Percentiles rank a stretch among this genome's conserved stretches.
These are phyloP conservation scores for Oophaga pumilio DNA, from an alignment of 2,113 vertebrate genomes.

Conservation along the genomic window DNA sequence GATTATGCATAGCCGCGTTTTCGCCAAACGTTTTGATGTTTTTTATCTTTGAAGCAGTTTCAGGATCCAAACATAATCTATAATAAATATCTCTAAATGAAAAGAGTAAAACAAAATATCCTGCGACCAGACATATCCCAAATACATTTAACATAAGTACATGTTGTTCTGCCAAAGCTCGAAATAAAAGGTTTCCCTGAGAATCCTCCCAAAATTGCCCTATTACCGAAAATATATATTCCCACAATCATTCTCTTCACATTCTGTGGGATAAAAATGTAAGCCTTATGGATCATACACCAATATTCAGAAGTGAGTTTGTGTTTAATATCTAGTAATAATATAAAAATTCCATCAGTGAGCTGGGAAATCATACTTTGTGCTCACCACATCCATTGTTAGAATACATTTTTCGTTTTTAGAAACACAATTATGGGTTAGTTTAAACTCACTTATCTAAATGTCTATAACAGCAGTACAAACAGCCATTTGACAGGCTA, in stretches of 20 bases:
- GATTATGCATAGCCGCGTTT: not conserved
- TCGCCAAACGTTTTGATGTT: not conserved
- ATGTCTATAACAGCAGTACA: too few species aligned
- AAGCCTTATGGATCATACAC: slow-evolving; percentile 23
- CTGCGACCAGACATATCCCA: slow-evolving; percentile 18
- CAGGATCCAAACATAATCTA: slow-evolving; percentile 34
- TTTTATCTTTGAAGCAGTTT: not conserved
- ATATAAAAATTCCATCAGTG: not conserved
- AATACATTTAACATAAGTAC: slow-evolving; percentile 42
- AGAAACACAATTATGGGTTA: too few species aligned
- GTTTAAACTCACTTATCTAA: too few species aligned
- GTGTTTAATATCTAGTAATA: not conserved
- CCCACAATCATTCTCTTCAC: not conserved
- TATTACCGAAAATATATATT: slow-evolving; percentile 24
- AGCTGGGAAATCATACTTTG: too few species aligned
- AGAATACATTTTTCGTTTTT: too few species aligned
- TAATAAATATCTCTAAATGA: slow-evolving; percentile 34
- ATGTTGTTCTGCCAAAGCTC: slow-evolving; percentile 40
- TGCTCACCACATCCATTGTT: too few species aligned
- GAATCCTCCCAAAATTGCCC: slow-evolving; percentile 19
- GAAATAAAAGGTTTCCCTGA: slow-evolving; percentile 38
- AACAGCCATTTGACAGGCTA: too few species aligned
- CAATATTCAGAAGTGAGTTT: not conserved
- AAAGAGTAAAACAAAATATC: not conserved
- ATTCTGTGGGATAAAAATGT: not conserved